These are phyloP conservation scores for Melanotaenia duboulayi DNA, from an alignment of 2,113 vertebrate genomes.

Conservation along the genomic window DNA sequence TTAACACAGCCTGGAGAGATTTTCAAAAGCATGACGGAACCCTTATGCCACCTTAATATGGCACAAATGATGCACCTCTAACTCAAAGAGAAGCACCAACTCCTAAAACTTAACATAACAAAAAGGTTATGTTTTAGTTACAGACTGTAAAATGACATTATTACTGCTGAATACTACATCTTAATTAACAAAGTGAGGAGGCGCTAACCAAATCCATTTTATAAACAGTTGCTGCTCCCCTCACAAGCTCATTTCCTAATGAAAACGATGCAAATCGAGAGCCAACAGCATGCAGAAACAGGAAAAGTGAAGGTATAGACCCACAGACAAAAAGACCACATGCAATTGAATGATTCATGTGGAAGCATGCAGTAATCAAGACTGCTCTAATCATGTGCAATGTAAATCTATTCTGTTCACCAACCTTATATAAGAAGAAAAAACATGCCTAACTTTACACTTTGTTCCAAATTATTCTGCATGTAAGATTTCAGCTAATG, in stretches of 20 bases:
- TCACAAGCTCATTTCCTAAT: not conserved
- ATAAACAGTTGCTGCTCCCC: not conserved
- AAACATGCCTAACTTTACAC: no score
- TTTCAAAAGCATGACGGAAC: no score
- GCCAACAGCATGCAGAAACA: not conserved
- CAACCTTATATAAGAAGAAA: no score
- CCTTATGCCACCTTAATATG: no score
- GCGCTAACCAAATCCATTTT: not conserved
- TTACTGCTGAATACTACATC: not conserved
- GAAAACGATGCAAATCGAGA: conserved; percentile 37
- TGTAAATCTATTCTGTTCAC: not conserved
- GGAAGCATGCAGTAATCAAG: not conserved
- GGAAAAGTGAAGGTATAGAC: not conserved
- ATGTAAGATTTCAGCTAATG: no score
- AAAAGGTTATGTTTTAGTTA: not conserved
- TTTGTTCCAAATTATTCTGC: no score
- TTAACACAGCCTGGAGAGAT: no score
- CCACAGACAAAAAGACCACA: not conserved
- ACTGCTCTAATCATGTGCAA: not conserved
- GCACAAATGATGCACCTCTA: no score
- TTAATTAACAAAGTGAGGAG: not conserved
- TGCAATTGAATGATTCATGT: conserved; percentile 2
- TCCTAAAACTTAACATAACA: not conserved
- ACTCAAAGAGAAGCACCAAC: not conserved
- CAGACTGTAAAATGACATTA: conserved; percentile 9